These are phyloP conservation scores for Tinea semifulvella DNA, from an alignment of 2,888 invertebrate species.

Conservation along the genomic window DNA sequence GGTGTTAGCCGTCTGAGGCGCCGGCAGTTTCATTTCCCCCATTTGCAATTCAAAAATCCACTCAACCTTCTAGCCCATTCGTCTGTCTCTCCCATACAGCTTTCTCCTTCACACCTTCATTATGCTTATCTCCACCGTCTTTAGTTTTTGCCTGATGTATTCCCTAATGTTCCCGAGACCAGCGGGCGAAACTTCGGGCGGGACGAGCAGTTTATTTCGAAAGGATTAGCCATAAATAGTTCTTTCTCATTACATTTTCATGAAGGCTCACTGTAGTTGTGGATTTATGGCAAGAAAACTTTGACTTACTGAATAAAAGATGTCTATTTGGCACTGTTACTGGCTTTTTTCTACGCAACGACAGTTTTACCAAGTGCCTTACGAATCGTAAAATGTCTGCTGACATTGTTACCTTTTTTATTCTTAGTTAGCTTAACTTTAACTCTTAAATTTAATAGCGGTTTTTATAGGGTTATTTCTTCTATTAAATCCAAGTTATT, in stretches of 20 bases:
- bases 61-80: constrained; percentile 38
- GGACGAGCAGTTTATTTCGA: constrained; percentile 52
- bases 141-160: constrained; percentile 38
- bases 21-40: constrained; percentile 53
- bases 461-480: no score
- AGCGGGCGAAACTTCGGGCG: constrained; percentile 40
- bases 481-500: no score
- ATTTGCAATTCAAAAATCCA: constrained; percentile 65
- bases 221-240: constrained; percentile 66
- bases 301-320: constrained; percentile 63
- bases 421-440: neutral
- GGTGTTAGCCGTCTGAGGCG: constrained; percentile 35
- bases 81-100: constrained; percentile 25
- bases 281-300: constrained; percentile 61
- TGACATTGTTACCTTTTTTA: constrained; percentile 2
- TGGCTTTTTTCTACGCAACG: constrained; percentile 21
- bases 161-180: constrained; percentile 28
- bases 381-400: neutral
- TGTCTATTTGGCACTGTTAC: constrained; percentile 42
- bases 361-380: constrained; percentile 26
- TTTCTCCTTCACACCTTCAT: constrained; percentile 30
- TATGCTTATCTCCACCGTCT: constrained; percentile 28
- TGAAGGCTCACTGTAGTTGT: constrained; percentile 50
- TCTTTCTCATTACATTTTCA: constrained; percentile 62
- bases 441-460: no score